Percentiles rank a stretch among this genome's conserved stretches.
These are phyloP conservation scores for Cottus gobio DNA, from an alignment of 2,113 vertebrate genomes.

Conservation along the genomic window DNA sequence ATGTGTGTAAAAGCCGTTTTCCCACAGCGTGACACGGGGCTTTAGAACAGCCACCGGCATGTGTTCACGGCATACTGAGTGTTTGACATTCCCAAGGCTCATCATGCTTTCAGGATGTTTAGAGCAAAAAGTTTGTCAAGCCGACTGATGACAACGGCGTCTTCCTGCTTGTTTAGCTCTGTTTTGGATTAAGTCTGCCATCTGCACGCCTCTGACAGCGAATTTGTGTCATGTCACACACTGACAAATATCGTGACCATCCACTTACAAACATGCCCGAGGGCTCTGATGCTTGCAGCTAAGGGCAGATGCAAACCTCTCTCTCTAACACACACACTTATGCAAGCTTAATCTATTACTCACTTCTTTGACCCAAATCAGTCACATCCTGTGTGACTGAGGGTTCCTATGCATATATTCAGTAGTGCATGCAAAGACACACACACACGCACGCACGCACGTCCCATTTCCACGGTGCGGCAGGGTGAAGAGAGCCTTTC, in stretches of 20 bases:
- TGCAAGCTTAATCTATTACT: constrained; percentile 72
- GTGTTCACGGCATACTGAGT: constrained; percentile 1
- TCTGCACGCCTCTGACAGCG: constrained; percentile 48
- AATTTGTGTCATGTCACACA: constrained; percentile 61
- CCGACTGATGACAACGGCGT: constrained; percentile 35
- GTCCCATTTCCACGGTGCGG: constrained; percentile 30
- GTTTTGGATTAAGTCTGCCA: constrained; percentile 51
- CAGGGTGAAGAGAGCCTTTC: constrained; percentile 23
- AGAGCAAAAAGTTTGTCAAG: constrained; percentile 19
- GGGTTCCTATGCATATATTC: constrained; percentile 58
- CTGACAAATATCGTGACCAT: constrained; percentile 59
- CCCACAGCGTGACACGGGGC: not conserved
- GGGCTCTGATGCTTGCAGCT: constrained; percentile 54
- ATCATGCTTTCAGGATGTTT: constrained; percentile 19
- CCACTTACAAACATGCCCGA: constrained; percentile 44
- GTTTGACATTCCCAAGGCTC: constrained; percentile 16
- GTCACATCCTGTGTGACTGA: constrained; percentile 73
- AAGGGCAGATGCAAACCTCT: constrained; percentile 52
- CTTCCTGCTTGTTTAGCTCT: constrained; percentile 36
- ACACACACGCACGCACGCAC: constrained; percentile 6
- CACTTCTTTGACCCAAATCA: constrained; percentile 80
- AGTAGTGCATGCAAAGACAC: constrained; percentile 49
- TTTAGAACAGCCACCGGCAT: not conserved
- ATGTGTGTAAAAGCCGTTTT: not conserved
- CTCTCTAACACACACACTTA: constrained; percentile 33